Base-by-base conservation (phyloP, 2,113 vertebrate genomes). In the Lichenostomus cassidix region DNA sequence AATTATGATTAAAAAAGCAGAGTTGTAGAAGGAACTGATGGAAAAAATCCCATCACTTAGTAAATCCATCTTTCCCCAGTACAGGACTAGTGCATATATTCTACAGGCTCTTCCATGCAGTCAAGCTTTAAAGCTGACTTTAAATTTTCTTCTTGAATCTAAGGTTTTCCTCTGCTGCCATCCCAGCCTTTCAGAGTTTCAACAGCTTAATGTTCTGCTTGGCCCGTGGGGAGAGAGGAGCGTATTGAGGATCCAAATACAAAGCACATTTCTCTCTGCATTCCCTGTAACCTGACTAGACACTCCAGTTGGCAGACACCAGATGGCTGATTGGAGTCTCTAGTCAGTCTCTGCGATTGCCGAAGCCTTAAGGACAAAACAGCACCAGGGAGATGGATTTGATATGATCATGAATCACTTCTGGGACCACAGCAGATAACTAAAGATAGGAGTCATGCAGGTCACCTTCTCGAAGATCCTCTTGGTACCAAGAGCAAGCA, bases 251-350 rank as follows among this genome's bases (percentile, higher is more conserved):
- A 60, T 56, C 53, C 90, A 93, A 91, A 78, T 80, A 75, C 42
- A 76, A 88, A 92, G 35, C 94, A 89, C 93, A 92, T 95, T 97
- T 96, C 83, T 90, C 44, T 56, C 13, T 88, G 89, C 82, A 50
- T 94, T 92, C 92, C 69, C 11, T 77, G 91, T 96, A 96, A 97
- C 95, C 94, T 95, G 96, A 95, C 96, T 88, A 97, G 97, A 97
- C 95, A 90, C 80, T 93, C 77, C 95, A 97, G 96, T 97, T 97
- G 95, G 97, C 95, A 97, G 97, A 97, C 96, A 95, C 83, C 97
- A 97, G 96, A 97, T 97, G 97, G 97, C 74, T 96, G 94, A 96
- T 92, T 44, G 90, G 96, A 95, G 95, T 95, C 91, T 97, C 95
- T 84, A 95, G 92, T 96, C 93, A 90, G 91, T 50, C 92, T 93